Conservation (phyloP, 2,888 invertebrate species). For the Andrena hattorfiana region DNA sequence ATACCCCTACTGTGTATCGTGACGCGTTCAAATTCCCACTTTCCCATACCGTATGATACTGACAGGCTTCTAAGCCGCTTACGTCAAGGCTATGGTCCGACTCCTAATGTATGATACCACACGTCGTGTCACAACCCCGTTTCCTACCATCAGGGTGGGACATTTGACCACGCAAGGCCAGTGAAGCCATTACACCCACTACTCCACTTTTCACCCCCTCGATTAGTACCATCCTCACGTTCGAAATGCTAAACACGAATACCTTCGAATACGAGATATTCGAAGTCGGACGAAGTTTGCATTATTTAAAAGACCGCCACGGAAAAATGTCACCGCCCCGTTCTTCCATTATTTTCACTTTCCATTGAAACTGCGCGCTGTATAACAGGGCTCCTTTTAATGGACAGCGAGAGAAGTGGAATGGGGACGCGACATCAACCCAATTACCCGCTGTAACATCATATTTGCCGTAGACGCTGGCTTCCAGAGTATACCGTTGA, state of each 20-base stretch:
- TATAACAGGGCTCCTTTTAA: neutral
- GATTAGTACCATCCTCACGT: neutral
- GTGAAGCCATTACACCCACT: neutral
- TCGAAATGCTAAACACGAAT: too few relatives aligned
- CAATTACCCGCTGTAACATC: slow-evolving; percentile 6
- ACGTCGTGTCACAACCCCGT: slow-evolving; percentile 23
- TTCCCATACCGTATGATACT: slow-evolving; percentile 28
- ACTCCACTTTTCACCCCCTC: neutral
- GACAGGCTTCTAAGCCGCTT: slow-evolving; percentile 59
- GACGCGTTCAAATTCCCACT: slow-evolving; percentile 8
- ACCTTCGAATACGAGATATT: too few relatives aligned
- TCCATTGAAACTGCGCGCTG: neutral
- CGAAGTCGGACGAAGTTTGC: too few relatives aligned
- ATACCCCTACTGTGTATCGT: neutral
- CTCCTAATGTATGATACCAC: neutral
- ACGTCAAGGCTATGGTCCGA: slow-evolving; percentile 46
- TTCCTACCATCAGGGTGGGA: neutral
- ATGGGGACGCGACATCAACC: neutral
- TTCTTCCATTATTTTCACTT: neutral
- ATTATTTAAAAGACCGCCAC: too few relatives aligned
- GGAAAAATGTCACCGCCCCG: neutral
- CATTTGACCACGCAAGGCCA: slow-evolving; percentile 8
- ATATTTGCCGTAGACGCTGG: neutral
- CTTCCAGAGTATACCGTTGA: neutral
- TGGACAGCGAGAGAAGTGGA: neutral